phyloP scores from a whole-genome alignment of 2,797 vertebrate genomes.

The Acrossocheilus wenchowensis region DNA sequence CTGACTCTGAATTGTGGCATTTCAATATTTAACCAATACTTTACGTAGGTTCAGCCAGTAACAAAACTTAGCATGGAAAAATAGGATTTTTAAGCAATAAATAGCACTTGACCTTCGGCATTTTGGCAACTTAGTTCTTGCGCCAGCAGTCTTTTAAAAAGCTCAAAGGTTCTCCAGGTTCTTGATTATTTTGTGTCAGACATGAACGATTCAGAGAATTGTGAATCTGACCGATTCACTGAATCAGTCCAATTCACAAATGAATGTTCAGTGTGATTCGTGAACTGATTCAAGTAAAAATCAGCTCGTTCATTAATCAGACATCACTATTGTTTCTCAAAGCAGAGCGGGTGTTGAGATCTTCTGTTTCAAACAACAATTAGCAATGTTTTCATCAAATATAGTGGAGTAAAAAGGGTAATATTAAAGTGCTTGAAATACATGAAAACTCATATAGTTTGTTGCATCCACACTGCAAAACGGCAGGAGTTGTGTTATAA shows the following conservation, averaged over 20 bases:
- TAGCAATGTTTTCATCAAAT: not conserved
- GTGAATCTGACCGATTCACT: not conserved
- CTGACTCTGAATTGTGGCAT: not conserved
- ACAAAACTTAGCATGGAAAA: not conserved
- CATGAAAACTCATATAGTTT: too few relatives aligned
- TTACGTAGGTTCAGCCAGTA: not conserved
- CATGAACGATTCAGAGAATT: not conserved
- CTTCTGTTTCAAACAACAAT: not conserved
- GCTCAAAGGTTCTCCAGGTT: not conserved
- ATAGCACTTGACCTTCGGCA: not conserved
- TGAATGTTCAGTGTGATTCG: not conserved
- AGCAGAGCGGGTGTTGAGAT: not conserved
- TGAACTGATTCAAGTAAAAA: not conserved
- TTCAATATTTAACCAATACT: not conserved
- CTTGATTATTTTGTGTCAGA: not conserved
- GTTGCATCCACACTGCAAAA: too few relatives aligned
- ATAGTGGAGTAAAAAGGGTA: not conserved
- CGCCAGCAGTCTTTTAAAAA: not conserved
- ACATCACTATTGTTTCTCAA: not conserved
- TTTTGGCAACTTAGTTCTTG: not conserved
- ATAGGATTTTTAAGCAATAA: not conserved
- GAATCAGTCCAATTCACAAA: not conserved
- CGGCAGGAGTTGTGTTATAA: too few relatives aligned
- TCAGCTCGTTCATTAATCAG: not conserved
- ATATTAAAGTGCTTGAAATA: not conserved